These are phyloP conservation scores for Gambusia yucatana DNA, from an alignment of 2,797 vertebrate genomes.

Conservation along the genomic window DNA sequence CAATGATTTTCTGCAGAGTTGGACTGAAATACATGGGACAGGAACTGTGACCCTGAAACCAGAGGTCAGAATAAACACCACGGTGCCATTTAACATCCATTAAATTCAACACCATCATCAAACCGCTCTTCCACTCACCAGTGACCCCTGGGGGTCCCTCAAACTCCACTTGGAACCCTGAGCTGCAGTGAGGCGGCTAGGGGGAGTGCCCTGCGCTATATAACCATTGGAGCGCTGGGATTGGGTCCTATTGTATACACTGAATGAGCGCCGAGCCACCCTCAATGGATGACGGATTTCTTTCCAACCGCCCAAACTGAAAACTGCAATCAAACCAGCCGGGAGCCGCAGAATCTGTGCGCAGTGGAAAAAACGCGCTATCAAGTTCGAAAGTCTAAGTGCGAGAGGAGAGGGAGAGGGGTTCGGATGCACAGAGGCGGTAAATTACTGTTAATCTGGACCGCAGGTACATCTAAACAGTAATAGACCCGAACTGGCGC, in stretches of 20 bases:
- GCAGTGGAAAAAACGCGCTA: conserved; percentile 22
- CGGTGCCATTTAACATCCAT: neutral
- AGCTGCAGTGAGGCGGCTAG: conserved; percentile 28
- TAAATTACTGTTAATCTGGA: neutral
- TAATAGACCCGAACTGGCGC: conserved; percentile 24
- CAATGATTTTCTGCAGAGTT: neutral
- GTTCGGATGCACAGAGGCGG: neutral
- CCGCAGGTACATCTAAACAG: conserved; percentile 1
- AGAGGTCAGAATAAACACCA: conserved; percentile 24
- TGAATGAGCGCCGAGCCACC: conserved; percentile 60
- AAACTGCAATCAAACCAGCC: conserved; percentile 23
- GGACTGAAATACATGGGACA: neutral
- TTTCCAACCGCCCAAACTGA: conserved; percentile 34
- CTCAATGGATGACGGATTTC: conserved; percentile 55
- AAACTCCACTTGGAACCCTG: conserved; percentile 44
- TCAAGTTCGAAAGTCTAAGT: conserved; percentile 30
- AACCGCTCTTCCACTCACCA: conserved; percentile 34
- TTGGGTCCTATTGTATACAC: conserved; percentile 72
- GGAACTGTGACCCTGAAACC: neutral
- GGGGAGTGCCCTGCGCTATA: conserved; percentile 57
- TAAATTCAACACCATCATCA: conserved; percentile 27
- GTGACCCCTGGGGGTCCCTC: conserved; percentile 56
- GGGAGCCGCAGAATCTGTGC: conserved; percentile 25
- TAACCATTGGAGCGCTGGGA: conserved; percentile 61
- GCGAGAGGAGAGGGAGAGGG: neutral